Evolutionary conservation across 1,140 invertebrate species (phyloP), one percentile per base, ranked within the genome.

Genomic region (Lutraria rhynchaena): DNA sequence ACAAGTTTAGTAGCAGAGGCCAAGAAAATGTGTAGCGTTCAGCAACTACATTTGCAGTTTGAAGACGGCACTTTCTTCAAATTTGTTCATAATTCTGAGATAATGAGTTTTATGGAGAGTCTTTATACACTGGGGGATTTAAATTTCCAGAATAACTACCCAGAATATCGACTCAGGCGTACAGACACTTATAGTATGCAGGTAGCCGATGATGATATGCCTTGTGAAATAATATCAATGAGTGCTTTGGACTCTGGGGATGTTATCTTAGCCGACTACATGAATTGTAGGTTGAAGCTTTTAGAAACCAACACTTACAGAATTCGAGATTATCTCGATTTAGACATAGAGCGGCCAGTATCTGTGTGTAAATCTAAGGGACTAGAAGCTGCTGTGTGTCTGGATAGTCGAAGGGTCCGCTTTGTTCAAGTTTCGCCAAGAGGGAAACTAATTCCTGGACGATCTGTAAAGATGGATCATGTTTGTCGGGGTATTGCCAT

Each of bases 261-360:
- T 22, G 31, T 67, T 19, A 15, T 67, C 11, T 9, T 67, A 35
- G 24, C 44, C 19, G 63, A 67, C 41, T 49, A 46, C 63, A 67
- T 27, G 35, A 67, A 67, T n/a, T 37, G 35, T 15, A 41, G 37
- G 13, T 9, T 67, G 19, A 67, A 67, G 31, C 31, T 44, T 17
- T 49, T 67, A 29, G 63, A 67, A 29, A n/a, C 22, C 2, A 1
- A 11, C 3, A 24, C 4, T 4, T 49, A 27, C 27, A n/a, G 1
- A 22, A 27, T 70, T 5, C 46, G n/a, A 22, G 67, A 70, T n/a
- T 24, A 31, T 55, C 29, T 44, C 3, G 44, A 17, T 17, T 33
- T 70, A 15, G 4, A 44, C 1, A 41, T 5, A 7, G 41, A 9
- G 24, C 46, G 24, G 5, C 46, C 67, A 31, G 17, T 44, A 1